Base-by-base conservation (phyloP, 2,113 vertebrate species). In the Pseudonaja textilis region DNA sequence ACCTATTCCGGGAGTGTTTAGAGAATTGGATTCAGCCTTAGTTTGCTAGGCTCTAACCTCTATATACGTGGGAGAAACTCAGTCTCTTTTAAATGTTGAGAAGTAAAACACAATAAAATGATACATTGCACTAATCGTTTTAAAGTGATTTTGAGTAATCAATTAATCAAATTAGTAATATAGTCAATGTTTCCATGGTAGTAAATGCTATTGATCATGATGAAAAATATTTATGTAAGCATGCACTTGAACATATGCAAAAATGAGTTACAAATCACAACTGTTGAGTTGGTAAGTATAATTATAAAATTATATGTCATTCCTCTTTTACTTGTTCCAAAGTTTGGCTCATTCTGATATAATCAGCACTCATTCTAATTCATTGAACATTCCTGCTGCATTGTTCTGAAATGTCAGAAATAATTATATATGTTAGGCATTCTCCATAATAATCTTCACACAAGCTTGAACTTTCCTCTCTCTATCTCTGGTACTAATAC, bases 331-430 rank as follows among this genome's bases (percentile, higher is more conserved):
- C 29, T 81, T 52, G 47, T 87, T 87, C 86, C 47, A 47, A 87
- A 87, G 47, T 87, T 87, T 50, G 61, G 42, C 88, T 57, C 86
- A 57, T 89, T 92, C 50, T 59, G 42, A 8, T 22, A 85, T n/a
- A 47, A 85, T 81, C 11, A 88, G 59, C 16, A 47, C 11, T 88
- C 39, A 26, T 91, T 91, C 29, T 34, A 29, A 88, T 57, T 56
- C 88, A 93, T 29, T 23, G n/a, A 86, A 87, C 23, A 87, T 90
- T 64, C 81, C 81, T 90, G 52, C 47, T 91, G 55, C 81, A 64
- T 22, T 91, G 57, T 20, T 29, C 34, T 91, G 50, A 50, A 86
- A 34, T 74, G 55, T 81, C 88, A 93, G 45, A 57, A 16, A 69
- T 50, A 85, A 6, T 61, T 4, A 20, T 50, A 22, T n/a, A 69